Percentiles rank a stretch among this genome's conserved stretches.
phyloP scores from a whole-genome alignment of 1,140 invertebrate species.

The Zaprionus davidi region DNA sequence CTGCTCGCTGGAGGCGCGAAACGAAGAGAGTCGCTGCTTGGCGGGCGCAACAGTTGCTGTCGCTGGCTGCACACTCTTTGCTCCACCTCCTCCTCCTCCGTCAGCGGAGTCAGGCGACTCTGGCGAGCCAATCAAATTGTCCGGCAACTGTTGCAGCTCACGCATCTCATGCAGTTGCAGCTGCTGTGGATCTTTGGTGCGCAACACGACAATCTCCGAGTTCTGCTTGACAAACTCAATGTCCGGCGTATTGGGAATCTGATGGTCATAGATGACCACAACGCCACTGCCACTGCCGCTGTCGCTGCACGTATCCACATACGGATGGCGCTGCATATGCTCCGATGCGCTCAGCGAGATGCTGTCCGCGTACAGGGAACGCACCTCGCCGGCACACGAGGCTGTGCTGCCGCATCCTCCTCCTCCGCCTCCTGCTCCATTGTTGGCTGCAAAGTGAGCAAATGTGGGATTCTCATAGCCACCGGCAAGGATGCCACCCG shows the following conservation, averaged over 20 bases:
- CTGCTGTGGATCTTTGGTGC: conserved; percentile 77
- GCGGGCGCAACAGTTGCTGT: conserved; percentile 81
- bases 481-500: conserved; percentile 60
- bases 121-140: conserved; percentile 60
- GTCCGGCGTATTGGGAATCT: conserved; percentile 79
- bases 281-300: conserved; percentile 65
- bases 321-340: conserved; percentile 59
- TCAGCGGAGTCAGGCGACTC: conserved; percentile 60
- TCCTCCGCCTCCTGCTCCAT: conserved; percentile 6
- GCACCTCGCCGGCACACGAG: conserved; percentile 15
- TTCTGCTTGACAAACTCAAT: conserved; percentile 83
- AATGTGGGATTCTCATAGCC: conserved; percentile 83
- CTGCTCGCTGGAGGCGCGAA: conserved; percentile 79
- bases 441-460: conserved; percentile 69
- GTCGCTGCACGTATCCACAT: conserved; percentile 69
- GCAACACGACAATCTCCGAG: conserved; percentile 80
- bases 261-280: conserved; percentile 82
- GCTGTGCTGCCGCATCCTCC: conserved; percentile 9
- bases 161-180: conserved; percentile 75
- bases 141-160: conserved; percentile 74
- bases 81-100: not conserved
- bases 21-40: conserved; percentile 82
- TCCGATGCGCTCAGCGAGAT: conserved; percentile 63
- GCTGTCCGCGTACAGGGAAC: conserved; percentile 54
- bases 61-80: conserved; percentile 38